phyloP scores from a whole-genome alignment of 2,113 vertebrate species.

The Anser cygnoides region DNA sequence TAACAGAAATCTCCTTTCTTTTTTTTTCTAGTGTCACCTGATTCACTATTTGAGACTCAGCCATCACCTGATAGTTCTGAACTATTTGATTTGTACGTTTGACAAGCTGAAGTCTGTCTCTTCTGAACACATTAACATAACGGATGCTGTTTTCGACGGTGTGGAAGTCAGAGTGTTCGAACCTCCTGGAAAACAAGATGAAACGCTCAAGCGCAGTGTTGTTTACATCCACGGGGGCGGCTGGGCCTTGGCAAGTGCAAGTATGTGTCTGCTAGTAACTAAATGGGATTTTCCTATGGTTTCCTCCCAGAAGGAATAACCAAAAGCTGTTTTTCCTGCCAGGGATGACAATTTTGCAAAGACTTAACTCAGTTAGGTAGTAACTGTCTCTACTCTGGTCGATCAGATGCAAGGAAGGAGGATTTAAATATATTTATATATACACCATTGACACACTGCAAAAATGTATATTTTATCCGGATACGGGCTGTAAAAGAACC shows the following conservation, averaged over 20 bases:
- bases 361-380: neutral
- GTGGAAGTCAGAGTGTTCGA: slow-evolving; percentile 89
- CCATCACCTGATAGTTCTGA: slow-evolving; percentile 84
- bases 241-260: slow-evolving; percentile 90
- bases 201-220: slow-evolving; percentile 80
- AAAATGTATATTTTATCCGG: neutral
- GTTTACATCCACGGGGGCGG: slow-evolving; percentile 95
- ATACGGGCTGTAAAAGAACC: neutral
- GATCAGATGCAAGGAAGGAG: neutral
- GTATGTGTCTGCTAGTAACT: slow-evolving; percentile 78
- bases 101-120: slow-evolving; percentile 82
- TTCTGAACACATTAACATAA: slow-evolving; percentile 78
- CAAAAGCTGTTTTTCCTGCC: neutral
- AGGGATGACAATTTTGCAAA: neutral
- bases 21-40: slow-evolving; percentile 79
- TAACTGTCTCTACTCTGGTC: neutral
- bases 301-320: neutral
- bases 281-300: neutral
- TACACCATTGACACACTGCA: neutral
- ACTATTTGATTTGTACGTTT: slow-evolving; percentile 81
- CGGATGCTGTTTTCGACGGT: slow-evolving; percentile 83
- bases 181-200: slow-evolving; percentile 67
- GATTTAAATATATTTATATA: neutral
- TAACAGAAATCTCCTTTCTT: neutral
- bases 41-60: slow-evolving; percentile 85